These are phyloP conservation scores for Drosophila greeni DNA, from an alignment of 2,888 invertebrate genomes.

Conservation along the genomic window DNA sequence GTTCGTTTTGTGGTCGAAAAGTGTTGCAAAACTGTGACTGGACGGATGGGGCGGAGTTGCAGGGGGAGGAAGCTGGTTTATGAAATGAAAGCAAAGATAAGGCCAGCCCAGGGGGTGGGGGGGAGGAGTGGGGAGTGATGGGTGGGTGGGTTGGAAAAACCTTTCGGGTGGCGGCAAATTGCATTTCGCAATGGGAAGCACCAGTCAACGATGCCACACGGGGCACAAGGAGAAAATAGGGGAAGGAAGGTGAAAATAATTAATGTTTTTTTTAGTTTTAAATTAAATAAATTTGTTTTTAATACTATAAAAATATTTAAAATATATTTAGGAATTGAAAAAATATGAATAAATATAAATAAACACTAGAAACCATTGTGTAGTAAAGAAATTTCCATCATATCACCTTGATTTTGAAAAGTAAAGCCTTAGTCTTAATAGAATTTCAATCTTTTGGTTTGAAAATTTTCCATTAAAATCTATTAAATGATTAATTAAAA, in stretches of 20 bases:
- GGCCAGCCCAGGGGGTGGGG: slow-evolving; percentile 39
- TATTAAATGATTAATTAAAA: too few species aligned
- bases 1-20: slow-evolving; percentile 60
- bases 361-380: too few species aligned
- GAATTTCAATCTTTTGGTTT: too few species aligned
- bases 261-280: not conserved
- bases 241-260: not conserved
- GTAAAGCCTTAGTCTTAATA: too few species aligned
- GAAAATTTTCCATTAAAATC: too few species aligned
- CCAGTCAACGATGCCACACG: slow-evolving; percentile 24
- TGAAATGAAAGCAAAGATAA: slow-evolving; percentile 73
- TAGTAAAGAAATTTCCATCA: too few species aligned
- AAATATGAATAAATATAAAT: too few species aligned
- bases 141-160: slow-evolving; percentile 46
- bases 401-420: too few species aligned
- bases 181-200: slow-evolving; percentile 58
- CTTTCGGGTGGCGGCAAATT: slow-evolving; percentile 62
- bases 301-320: too few species aligned
- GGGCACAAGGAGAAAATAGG: slow-evolving; percentile 42
- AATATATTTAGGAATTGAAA: too few species aligned
- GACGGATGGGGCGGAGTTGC: slow-evolving; percentile 14
- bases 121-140: not conserved
- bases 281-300: not conserved
- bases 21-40: slow-evolving; percentile 65
- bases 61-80: slow-evolving; percentile 57